phyloP scores from a whole-genome alignment of 2,888 invertebrate species.

The Operophtera brumata region DNA sequence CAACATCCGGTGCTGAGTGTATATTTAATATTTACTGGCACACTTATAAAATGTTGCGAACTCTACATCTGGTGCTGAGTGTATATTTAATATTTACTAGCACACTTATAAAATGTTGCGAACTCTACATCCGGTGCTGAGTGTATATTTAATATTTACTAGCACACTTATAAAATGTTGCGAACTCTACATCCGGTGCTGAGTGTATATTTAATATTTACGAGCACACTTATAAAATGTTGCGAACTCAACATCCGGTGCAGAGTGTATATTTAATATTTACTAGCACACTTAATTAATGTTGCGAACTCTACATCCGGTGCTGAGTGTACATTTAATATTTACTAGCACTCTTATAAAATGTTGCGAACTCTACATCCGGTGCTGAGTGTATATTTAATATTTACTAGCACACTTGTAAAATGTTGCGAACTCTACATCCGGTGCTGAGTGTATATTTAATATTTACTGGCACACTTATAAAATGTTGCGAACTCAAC shows the following conservation, averaged over 20 bases:
- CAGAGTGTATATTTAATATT: background rate
- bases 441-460: too few species aligned
- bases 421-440: slow-evolving; percentile 8
- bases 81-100: slow-evolving; percentile 1
- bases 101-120: slow-evolving; percentile 8
- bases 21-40: slow-evolving; percentile 5
- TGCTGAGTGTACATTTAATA: background rate
- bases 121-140: background rate
- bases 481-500: slow-evolving; percentile 9
- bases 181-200: background rate
- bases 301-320: slow-evolving; percentile 3
- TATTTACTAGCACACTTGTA: slow-evolving; percentile 7
- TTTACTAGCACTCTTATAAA: slow-evolving; percentile 7
- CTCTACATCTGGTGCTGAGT: background rate
- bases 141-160: slow-evolving; percentile 1
- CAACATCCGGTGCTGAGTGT: background rate
- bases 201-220: slow-evolving; percentile 1
- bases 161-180: slow-evolving; percentile 8
- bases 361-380: slow-evolving; percentile 6
- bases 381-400: too few species aligned
- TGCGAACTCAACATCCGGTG: slow-evolving; percentile 2
- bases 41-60: slow-evolving; percentile 6
- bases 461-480: slow-evolving; percentile 7
- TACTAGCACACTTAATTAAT: slow-evolving; percentile 5
- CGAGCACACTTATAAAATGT: slow-evolving; percentile 7